Evolutionary conservation across 2,888 invertebrate genomes (phyloP).

Genomic region (Homarus gammarus): DNA sequence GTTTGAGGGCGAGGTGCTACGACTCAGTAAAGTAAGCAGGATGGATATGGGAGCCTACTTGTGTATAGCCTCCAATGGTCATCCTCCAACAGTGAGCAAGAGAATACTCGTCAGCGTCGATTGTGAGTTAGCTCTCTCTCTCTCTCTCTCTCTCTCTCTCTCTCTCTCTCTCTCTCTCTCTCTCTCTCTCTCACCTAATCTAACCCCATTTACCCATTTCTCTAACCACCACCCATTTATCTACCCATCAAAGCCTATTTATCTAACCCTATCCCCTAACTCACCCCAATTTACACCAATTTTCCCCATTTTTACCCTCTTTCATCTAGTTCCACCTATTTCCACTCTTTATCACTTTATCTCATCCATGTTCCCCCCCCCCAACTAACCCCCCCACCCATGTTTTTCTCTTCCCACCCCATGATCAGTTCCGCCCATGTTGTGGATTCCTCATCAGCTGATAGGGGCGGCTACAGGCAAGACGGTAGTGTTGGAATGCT

Average conservation of each 20-base stretch:
- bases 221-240: too few relatives aligned
- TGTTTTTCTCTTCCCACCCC: too few relatives aligned
- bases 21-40: conserved; percentile 90
- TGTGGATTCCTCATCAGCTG: conserved; percentile 90
- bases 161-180: not conserved
- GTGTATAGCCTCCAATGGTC: conserved; percentile 83
- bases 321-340: not conserved
- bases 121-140: conserved; percentile 84
- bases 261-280: too few relatives aligned
- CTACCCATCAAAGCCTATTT: too few relatives aligned
- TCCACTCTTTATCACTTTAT: too few relatives aligned
- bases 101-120: conserved; percentile 91
- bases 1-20: conserved; percentile 91
- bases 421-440: conserved; percentile 90
- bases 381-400: too few relatives aligned
- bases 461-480: conserved; percentile 89
- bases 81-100: conserved; percentile 93
- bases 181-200: not conserved
- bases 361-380: too few relatives aligned
- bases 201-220: too few relatives aligned
- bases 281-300: too few relatives aligned
- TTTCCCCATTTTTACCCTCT: too few relatives aligned
- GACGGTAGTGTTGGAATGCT: conserved; percentile 88
- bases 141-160: not conserved
- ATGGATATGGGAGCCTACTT: conserved; percentile 93